Conservation (phyloP, 1,140 invertebrate genomes). For the Microplitis mediator region DNA sequence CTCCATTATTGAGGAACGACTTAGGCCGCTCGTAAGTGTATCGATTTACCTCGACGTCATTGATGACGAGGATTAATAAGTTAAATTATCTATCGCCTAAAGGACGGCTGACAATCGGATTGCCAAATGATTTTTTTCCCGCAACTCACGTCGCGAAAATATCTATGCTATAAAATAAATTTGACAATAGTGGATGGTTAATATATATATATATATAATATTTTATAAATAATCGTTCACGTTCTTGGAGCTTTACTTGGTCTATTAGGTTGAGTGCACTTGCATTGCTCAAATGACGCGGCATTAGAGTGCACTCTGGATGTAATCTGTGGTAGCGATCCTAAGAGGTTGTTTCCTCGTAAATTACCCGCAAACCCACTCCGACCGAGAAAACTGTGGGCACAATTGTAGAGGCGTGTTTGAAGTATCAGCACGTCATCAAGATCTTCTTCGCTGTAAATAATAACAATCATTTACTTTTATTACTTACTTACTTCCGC, state of each 20-base stretch:
- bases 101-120: neutral
- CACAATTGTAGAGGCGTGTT: conserved; percentile 70
- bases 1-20: neutral
- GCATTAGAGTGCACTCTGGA: conserved; percentile 58
- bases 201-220: conserved; percentile 26
- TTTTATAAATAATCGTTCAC: conserved; percentile 30
- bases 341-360: conserved; percentile 55
- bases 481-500: conserved; percentile 14
- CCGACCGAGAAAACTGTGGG: conserved; percentile 68
- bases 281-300: conserved; percentile 52
- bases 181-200: neutral
- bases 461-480: conserved; percentile 5
- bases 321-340: conserved; percentile 59
- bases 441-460: conserved; percentile 67
- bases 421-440: conserved; percentile 70
- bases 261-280: conserved; percentile 52
- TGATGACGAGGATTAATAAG: neutral
- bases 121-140: neutral
- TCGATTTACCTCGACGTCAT: neutral
- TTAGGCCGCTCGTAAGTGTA: neutral
- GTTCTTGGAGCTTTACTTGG: conserved; percentile 48
- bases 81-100: neutral
- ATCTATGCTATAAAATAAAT: neutral
- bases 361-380: conserved; percentile 59
- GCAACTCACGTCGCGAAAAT: neutral